Evolutionary conservation across 2,797 vertebrate species (phyloP), one percentile per base, ranked within the genome.

Genomic region (Mormyrus proboscirostris): DNA sequence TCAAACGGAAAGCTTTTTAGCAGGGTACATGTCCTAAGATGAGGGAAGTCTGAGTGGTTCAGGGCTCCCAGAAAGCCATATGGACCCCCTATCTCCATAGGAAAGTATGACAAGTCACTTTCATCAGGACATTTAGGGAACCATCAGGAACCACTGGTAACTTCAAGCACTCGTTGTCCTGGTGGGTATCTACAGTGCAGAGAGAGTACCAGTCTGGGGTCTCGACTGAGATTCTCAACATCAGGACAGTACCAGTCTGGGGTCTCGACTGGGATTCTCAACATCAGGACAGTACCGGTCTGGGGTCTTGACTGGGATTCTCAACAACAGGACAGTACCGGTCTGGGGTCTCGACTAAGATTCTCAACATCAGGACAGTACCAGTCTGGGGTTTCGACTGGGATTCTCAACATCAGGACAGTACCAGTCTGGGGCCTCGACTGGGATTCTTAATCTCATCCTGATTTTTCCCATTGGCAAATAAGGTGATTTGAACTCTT

Each of bases 391-490:
- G 86, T 33, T 87, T 76, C 50, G 44, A 82, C 59, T 88, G 88
- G 87, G 92, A 91, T 91, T 53, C 82, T 89, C 88, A 86, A 88
- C 51, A 84, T 87, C 73, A 25, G 14, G 76, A 69, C 14, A 65
- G 55, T 38, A 41, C 44, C 5, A 29, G 25, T 33, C 25, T 59
- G 65, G 89, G 88, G 86, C 2, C 88, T 76, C 50, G 44, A 82
- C 59, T 88, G 88, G 87, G 92, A 91, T 91, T 53, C 82, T 89
- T 90, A 91, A 90, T 91, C 91, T 91, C 89, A 62, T 57, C 87
- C 73, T 82, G 55, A 91, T 73, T 88, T 83, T 90, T 90, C 79
- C 85, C 90, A 41, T 19, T 55, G 47, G 65, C 84, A 85, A 65
- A 79, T 88, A 76, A 44, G 83, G 62, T 88, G 9, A 53, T 90